Conservation (phyloP, 2,888 invertebrate genomes). For the Drepanosiphum platanoidis region DNA sequence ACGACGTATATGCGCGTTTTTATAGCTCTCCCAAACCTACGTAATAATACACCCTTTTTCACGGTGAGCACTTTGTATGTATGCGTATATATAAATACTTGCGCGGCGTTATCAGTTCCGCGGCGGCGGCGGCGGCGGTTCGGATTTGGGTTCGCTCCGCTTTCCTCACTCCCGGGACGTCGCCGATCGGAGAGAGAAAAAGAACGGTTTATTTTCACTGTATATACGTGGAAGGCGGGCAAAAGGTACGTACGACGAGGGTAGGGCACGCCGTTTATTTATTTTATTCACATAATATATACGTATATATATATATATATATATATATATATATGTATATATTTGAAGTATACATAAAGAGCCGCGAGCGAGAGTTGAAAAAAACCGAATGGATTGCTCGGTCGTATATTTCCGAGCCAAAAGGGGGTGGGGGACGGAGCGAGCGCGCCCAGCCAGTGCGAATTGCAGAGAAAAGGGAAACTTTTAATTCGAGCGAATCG, state of each 20-base stretch:
- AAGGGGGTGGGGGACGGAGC: neutral
- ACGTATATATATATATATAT: neutral
- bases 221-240: neutral
- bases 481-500: conserved; percentile 59
- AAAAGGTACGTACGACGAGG: neutral
- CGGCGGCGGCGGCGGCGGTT: no score
- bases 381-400: conserved; percentile 24
- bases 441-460: neutral
- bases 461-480: conserved; percentile 21
- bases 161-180: conserved; percentile 31
- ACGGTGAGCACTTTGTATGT: neutral
- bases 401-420: conserved; percentile 19
- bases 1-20: neutral
- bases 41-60: conserved; percentile 34
- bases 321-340: no score
- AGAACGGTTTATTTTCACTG: neutral
- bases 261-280: neutral
- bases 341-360: no score
- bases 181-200: neutral
- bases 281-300: neutral
- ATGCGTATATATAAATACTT: no score
- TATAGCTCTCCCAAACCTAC: neutral
- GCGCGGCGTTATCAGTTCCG: conserved; percentile 17
- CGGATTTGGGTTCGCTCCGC: conserved; percentile 40
- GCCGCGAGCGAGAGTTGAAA: neutral